Conservation (phyloP, 2,113 vertebrate species). For the Meriones unguiculatus region DNA sequence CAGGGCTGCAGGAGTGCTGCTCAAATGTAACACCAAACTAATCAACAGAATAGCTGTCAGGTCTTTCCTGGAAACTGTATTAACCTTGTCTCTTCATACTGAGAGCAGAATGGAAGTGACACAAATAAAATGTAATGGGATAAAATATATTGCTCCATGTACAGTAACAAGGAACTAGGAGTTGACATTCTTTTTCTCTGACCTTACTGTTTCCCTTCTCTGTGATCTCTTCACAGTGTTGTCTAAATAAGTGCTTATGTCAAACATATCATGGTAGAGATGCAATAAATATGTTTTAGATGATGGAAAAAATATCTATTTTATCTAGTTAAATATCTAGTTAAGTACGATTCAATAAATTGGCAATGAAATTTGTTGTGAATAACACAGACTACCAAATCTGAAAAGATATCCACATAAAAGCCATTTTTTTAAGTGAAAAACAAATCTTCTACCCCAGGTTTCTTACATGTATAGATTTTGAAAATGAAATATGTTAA, state of each 20-base stretch:
- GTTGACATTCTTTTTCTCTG: constrained; percentile 42
- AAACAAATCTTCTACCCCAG: not conserved
- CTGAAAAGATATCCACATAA: not conserved
- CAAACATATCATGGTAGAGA: not conserved
- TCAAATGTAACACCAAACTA: constrained; percentile 78
- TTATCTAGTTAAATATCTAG: too few relatives aligned
- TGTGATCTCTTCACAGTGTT: not conserved
- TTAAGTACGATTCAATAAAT: not conserved
- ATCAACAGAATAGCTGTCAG: constrained; percentile 79
- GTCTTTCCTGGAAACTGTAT: constrained; percentile 74
- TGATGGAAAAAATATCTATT: not conserved
- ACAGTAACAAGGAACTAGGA: constrained; percentile 71
- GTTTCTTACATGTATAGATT: not conserved
- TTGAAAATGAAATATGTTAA: not conserved
- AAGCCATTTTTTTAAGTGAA: not conserved
- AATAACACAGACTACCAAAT: constrained; percentile 13
- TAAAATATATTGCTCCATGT: constrained; percentile 79
- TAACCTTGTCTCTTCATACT: constrained; percentile 75
- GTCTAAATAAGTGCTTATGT: not conserved
- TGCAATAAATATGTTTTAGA: not conserved
- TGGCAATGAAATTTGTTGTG: not conserved
- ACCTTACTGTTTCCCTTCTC: not conserved
- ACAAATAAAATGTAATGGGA: constrained; percentile 79
- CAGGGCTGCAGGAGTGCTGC: constrained; percentile 58
- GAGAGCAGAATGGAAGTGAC: constrained; percentile 78